Conservation (phyloP, 2,888 invertebrate genomes). For the Nomada fucata region DNA sequence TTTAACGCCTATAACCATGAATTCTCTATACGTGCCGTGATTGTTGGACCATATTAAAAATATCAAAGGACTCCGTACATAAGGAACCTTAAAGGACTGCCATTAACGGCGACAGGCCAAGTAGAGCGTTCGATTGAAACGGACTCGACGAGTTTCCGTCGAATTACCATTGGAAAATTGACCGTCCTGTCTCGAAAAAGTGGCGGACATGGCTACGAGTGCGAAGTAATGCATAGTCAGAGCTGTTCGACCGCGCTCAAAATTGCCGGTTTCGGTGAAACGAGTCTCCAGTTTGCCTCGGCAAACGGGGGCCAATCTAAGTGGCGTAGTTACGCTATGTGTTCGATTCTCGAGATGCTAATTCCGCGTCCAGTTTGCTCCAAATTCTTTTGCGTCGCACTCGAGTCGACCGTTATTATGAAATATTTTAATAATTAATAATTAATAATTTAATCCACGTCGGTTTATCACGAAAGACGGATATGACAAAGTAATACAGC, state of each 20-base stretch:
- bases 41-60: neutral
- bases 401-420: neutral
- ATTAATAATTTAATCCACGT: no score
- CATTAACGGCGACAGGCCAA: constrained; percentile 25
- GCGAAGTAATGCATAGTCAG: constrained; percentile 40
- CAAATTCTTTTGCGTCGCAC: constrained; percentile 18
- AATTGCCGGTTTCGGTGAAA: constrained; percentile 59
- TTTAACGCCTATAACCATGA: no score
- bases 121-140: constrained; percentile 42
- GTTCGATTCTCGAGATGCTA: constrained; percentile 43
- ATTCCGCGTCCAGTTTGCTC: constrained; percentile 16
- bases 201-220: constrained; percentile 33
- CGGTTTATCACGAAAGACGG: no score
- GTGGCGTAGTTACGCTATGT: constrained; percentile 49
- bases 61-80: rapidly evolving
- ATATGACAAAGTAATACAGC: no score
- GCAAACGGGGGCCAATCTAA: constrained; percentile 41
- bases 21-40: no score
- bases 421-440: no score
- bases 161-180: constrained; percentile 47
- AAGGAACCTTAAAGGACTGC: neutral
- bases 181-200: constrained; percentile 35
- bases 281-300: constrained; percentile 38
- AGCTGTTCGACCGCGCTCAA: constrained; percentile 29
- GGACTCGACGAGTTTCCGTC: constrained; percentile 34